Evolutionary conservation across 1,140 invertebrate species (phyloP), one percentile per base, ranked within the genome.

Genomic region (Aphis craccivora): DNA sequence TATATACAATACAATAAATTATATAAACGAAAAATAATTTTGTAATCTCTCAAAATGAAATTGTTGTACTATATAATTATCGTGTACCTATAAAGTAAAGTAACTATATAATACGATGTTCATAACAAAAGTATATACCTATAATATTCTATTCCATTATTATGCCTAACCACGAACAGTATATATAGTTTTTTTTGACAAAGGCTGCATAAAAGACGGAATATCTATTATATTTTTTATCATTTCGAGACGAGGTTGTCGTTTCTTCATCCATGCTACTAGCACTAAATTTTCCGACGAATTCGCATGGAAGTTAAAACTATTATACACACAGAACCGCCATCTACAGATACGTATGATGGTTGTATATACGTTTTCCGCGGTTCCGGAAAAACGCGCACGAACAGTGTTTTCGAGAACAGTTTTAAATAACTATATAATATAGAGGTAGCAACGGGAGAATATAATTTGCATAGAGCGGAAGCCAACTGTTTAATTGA

Each of bases 401-500:
- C 40, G 4, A 43, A 40, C 11, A 25, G 37, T 8, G 25, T 45
- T 23, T 51, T 14, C 48, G 22, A 90, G 25, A 40, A 90, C 53
- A 40, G 89, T 90, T 90, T 90, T 90, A 90, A 90, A 53, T 90
- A 51, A 37, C 2, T 23, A 43, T 43, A 40, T 84, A n/a, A 40
- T 84, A 25, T 43, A 84, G 5, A 14, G 22, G 48, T n/a, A 22
- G 48, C 48, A 22, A 22, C 45, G 35, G n/a, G 88, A 37, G 35
- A 53, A 55, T 43, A 48, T 87, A 48, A 87, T 87, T 87, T 87
- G 1, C 84, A 48, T 87, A 76, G 30, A 11, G 4, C 60, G 60
- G 60, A 76, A n/a, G 14, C 30, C 5, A 30, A 76, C n/a, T 60
- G 25, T 25, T n/a, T 51, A 51, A n/a, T 76, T 76, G 60, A 30